Evolutionary conservation across 2,113 vertebrate genomes (phyloP).

Genomic region (Salvelinus sp.): DNA sequence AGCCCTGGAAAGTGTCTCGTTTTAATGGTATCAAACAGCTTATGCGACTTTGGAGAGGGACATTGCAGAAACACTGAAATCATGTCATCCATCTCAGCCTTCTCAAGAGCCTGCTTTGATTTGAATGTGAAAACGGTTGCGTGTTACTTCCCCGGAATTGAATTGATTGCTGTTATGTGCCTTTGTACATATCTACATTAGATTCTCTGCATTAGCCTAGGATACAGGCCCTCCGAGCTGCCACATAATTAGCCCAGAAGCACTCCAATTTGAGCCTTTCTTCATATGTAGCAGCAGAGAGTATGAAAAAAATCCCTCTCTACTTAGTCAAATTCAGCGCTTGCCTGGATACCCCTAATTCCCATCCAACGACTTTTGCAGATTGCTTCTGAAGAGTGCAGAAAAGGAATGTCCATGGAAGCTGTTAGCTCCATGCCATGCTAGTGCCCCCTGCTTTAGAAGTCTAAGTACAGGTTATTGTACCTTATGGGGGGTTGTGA

Average conservation of each 20-base stretch:
- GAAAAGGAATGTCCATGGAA: too few relatives aligned
- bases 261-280: constrained; percentile 29
- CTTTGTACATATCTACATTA: constrained; percentile 52
- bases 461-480: not conserved
- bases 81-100: constrained; percentile 6
- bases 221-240: constrained; percentile 52
- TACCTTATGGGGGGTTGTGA: constrained; percentile 1
- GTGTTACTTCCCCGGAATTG: constrained; percentile 28
- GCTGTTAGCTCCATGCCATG: too few relatives aligned
- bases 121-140: constrained; percentile 48
- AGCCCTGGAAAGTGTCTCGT: not conserved
- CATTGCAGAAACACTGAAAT: constrained; percentile 16
- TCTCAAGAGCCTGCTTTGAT: constrained; percentile 53
- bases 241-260: constrained; percentile 66
- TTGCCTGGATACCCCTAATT: too few relatives aligned
- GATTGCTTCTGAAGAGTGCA: not conserved
- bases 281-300: not conserved
- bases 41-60: constrained; percentile 14
- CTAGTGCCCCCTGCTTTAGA: too few relatives aligned
- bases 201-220: constrained; percentile 59
- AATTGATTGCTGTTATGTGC: constrained; percentile 65
- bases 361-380: not conserved
- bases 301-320: not conserved
- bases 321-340: not conserved
- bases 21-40: not conserved